Evolutionary conservation across 1,140 invertebrate genomes (phyloP).

Genomic region (Drosophila nannoptera): DNA sequence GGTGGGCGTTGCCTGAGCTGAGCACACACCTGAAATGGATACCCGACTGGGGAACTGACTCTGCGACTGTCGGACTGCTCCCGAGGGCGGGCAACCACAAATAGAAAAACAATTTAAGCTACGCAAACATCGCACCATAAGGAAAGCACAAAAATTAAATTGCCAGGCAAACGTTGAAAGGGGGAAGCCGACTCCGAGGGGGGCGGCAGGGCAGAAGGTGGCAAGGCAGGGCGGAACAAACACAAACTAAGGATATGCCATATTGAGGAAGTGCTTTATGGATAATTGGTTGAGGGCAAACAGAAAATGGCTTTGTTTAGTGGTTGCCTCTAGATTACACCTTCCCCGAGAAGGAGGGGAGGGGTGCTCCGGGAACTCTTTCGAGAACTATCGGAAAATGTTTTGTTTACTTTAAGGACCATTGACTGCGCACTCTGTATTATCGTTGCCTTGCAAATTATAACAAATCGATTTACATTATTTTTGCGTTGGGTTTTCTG

Average conservation of each 20-base stretch:
- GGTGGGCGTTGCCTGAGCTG: slow-evolving; percentile 40
- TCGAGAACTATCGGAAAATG: no score
- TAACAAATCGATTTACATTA: neutral
- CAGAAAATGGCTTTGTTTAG: no score
- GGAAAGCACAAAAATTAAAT: slow-evolving; percentile 68
- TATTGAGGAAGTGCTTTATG: no score
- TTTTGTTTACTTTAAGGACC: no score
- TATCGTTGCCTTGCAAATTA: no score
- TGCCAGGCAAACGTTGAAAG: slow-evolving; percentile 45
- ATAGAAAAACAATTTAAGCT: slow-evolving; percentile 74
- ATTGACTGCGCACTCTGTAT: no score
- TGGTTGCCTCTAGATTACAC: no score
- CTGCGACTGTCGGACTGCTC: slow-evolving; percentile 33
- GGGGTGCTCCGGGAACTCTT: no score
- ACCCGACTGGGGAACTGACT: slow-evolving; percentile 42
- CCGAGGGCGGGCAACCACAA: slow-evolving; percentile 57
- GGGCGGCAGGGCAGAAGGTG: slow-evolving; percentile 28
- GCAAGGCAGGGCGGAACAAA: slow-evolving; percentile 20
- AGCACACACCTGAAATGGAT: slow-evolving; percentile 56
- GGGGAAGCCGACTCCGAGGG: slow-evolving; percentile 31
- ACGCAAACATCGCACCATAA: slow-evolving; percentile 59
- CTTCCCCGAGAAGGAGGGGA: no score
- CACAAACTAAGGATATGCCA: neutral
- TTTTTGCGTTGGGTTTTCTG: neutral
- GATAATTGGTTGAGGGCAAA: no score